Evolutionary conservation across 2,888 invertebrate genomes (phyloP).

Genomic region (Stenurella melanura): DNA sequence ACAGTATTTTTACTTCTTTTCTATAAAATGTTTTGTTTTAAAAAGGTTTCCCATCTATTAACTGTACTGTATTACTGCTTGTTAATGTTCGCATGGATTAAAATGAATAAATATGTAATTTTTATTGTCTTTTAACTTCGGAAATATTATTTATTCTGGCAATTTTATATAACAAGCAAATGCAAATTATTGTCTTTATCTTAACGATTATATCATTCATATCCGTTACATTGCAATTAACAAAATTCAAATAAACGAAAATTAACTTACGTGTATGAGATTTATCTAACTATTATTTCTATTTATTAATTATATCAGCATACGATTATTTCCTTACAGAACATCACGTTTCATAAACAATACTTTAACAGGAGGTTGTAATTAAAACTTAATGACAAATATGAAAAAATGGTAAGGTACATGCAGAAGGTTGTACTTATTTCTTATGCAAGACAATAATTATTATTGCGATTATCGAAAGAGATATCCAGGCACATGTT

Average conservation of each 20-base stretch:
- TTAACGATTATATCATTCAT: background rate
- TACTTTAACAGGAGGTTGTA: background rate
- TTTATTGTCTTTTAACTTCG: no score
- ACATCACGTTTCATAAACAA: background rate
- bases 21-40: no score
- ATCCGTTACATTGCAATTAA: background rate
- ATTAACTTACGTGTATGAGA: background rate
- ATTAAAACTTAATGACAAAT: slow-evolving; percentile 3
- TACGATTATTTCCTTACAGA: background rate
- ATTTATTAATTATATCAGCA: background rate
- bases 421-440: background rate
- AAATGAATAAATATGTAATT: no score
- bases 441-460: slow-evolving; percentile 7
- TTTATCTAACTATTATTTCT: background rate
- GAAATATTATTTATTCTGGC: no score
- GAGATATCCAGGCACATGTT: background rate
- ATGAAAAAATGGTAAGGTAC: background rate
- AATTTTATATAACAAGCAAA: background rate
- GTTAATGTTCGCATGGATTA: no score
- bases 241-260: background rate
- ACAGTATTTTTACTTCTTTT: no score
- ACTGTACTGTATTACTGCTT: no score
- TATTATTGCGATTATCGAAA: background rate
- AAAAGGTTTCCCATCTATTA: no score
- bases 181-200: background rate